Evolutionary conservation across 1,140 invertebrate species (phyloP), one percentile per base, ranked within the genome.

Genomic region (Hirudo medicinalis): DNA sequence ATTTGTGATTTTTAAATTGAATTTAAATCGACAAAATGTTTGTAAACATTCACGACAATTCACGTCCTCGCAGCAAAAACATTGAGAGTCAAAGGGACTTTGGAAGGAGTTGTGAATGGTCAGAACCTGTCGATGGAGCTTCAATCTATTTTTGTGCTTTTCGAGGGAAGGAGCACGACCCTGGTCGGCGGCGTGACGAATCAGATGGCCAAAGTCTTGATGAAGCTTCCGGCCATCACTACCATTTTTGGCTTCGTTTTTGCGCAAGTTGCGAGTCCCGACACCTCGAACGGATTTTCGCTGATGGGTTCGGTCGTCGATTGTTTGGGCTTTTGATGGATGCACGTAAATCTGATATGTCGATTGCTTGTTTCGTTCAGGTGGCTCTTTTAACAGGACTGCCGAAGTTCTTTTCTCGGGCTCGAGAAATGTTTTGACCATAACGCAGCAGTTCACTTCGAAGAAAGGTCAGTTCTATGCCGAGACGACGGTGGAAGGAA

Each of bases 221-320:
- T 93, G 78, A 85, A 90, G 25, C 82, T 94, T 0, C 87, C 88
- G 72, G 86, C 89, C 8, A 79, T 97, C 6, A 91, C 90, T 5
- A 86, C 86, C 25, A 86, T 90, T 0, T 88, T 95, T 67, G 91
- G 91, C 15, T 97, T 92, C 91, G 81, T 97, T 0, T 97, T 97
- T 80, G 91, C 94, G 9, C 89, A 89, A 76, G 87, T 89, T 1
- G 83, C 87, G 27, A 85, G 85, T 5, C 82, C 85, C 15, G 63
- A 72, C 17, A 88, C 88, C 0, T 84, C 85, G 49, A 97, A 96
- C 82, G 94, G 94, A 54, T 96, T 92, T 78, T 87, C 90, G 79
- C 78, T 91, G 5, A 88, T 88, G 75, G 88, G 88, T 88, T 78
- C 78, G 75, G 6, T 70, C 54, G n/a, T 8, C 19, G 22, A 20